Evolutionary conservation across 2,888 invertebrate genomes (phyloP), one percentile per base, ranked within the genome.

Genomic region (Scotopteryx bipunctaria): DNA sequence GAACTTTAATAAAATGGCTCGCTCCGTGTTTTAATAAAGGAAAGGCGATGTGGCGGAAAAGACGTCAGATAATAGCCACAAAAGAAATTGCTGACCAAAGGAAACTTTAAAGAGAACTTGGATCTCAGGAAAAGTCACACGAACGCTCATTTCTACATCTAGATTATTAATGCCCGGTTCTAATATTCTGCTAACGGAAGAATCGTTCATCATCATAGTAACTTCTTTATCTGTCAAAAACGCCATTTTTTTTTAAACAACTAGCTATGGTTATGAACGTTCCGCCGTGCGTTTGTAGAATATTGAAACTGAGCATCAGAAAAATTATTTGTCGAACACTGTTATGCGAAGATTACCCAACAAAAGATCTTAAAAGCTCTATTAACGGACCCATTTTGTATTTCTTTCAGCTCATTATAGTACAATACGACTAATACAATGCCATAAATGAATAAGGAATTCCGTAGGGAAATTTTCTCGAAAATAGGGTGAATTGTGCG

Each of bases 351-450:
- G 9, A 19, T 32, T n/a, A 15, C n/a, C n/a, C 25, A 40, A 38
- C 45, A 40, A 47, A 48, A 15, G 9, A 43, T 17, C 15, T 31
- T 21, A 69, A 75, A 42, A 78, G 72, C 71, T 73, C 70, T 73
- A 79, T 80, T 78, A 80, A 77, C 74, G 65, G 66, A 54, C 71
- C 67, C 71, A 78, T 80, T 15, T 82, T 78, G 73, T 80, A 75
- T 76, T 80, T 82, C 78, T 79, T 77, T 74, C 72, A 75, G 78
- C 79, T 80, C 76, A 81, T 82, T 83, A 78, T 58, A 71, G 73
- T 69, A 86, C 83, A 85, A 83, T 81, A 78, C 81, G 78, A 71
- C 82, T 85, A 85, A 86, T 86, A 81, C 79, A 84, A 83, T 81
- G 73, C 85, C 83, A 71, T 83, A 84, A 84, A 86, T 82, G 85